Conservation (phyloP, 2,888 invertebrate genomes). For the Caradrina clavipalpis region DNA sequence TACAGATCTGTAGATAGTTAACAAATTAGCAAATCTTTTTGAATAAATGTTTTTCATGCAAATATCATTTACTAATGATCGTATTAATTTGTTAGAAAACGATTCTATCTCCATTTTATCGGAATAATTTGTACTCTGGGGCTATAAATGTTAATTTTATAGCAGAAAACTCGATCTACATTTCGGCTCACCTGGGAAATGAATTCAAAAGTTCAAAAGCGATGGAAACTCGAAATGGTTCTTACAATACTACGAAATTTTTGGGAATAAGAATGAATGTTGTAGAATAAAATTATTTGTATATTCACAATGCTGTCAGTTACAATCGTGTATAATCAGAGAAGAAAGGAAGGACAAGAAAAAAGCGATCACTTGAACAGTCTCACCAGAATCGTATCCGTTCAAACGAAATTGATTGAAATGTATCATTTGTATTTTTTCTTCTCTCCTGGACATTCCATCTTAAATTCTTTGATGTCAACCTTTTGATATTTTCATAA, state of each 20-base stretch:
- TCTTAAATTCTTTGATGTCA: constrained; percentile 58
- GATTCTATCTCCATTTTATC: constrained; percentile 47
- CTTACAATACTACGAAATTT: constrained; percentile 30
- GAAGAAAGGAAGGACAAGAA: constrained; percentile 53
- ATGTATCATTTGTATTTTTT: constrained; percentile 63
- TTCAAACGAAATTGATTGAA: constrained; percentile 66
- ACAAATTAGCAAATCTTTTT: constrained; percentile 7
- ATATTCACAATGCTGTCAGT: constrained; percentile 27
- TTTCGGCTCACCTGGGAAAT: constrained; percentile 55
- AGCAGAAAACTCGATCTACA: constrained; percentile 49
- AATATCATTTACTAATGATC: constrained; percentile 29
- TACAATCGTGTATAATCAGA: constrained; percentile 32
- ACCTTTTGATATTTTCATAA: constrained; percentile 29
- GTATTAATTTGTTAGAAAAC: constrained; percentile 39
- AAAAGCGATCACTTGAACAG: constrained; percentile 57
- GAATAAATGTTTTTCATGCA: constrained; percentile 11
- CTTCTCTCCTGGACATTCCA: constrained; percentile 58
- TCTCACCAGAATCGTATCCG: constrained; percentile 59
- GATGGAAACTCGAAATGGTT: constrained; percentile 62
- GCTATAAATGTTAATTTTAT: constrained; percentile 56
- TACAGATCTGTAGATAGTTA: constrained; percentile 2
- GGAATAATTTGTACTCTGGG: constrained; percentile 47
- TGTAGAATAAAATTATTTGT: constrained; percentile 8
- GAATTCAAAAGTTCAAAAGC: constrained; percentile 59
- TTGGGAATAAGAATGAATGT: constrained; percentile 16